Conservation (phyloP, 2,888 invertebrate genomes). For the Enchytraeus crypticus region DNA sequence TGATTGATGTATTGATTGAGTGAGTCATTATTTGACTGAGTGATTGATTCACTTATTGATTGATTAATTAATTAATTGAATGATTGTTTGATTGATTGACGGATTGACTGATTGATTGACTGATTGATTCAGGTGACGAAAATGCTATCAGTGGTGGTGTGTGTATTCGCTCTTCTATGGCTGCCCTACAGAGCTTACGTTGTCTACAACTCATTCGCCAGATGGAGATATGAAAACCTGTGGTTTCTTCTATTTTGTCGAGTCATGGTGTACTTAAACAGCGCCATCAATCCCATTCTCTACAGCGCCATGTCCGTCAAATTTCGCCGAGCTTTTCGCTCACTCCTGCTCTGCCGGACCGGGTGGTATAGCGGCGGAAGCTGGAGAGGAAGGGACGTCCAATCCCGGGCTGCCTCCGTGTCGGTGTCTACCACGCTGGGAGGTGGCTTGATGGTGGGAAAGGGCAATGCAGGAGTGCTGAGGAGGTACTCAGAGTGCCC, state of each 20-base stretch:
- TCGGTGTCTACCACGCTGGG: background rate
- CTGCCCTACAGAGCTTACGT: conserved; percentile 58
- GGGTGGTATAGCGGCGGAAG: background rate
- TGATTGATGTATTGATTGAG: too few species aligned
- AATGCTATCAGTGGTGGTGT: conserved; percentile 58
- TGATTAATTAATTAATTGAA: too few species aligned
- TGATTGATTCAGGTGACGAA: too few species aligned
- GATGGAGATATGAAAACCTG: conserved; percentile 51
- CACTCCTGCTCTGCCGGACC: conserved; percentile 35
- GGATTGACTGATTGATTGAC: too few species aligned
- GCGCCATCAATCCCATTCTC: conserved; percentile 59
- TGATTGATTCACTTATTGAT: too few species aligned
- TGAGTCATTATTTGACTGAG: too few species aligned
- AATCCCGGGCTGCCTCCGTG: background rate
- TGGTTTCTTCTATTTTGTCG: conserved; percentile 57
- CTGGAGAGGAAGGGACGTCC: background rate
- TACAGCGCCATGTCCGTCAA: conserved; percentile 59
- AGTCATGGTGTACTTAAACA: conserved; percentile 57
- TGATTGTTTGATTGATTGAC: too few species aligned
- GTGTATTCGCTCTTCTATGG: conserved; percentile 58
- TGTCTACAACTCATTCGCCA: conserved; percentile 58
- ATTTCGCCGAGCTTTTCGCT: conserved; percentile 56
- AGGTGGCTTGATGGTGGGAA: background rate
- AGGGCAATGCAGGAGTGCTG: too few species aligned
- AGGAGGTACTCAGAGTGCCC: too few species aligned